Evolutionary conservation across 2,113 vertebrate species (phyloP), one percentile per base, ranked within the genome.

Genomic region (Aldabrachelys gigantea): DNA sequence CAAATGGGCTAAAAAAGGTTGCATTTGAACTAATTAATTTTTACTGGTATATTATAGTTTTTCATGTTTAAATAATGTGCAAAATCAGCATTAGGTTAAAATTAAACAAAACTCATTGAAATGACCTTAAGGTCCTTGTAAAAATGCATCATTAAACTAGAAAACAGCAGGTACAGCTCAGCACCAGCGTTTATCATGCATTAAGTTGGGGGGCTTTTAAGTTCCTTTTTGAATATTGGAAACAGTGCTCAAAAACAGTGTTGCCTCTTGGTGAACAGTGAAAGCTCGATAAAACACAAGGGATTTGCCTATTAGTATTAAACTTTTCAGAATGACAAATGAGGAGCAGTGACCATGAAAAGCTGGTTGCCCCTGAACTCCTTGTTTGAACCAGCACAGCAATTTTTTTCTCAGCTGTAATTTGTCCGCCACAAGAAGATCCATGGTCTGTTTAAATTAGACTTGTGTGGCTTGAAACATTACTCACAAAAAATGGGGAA

Each of bases 321-420:
- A 98, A 98, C 94, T 91, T 95, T 88, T 96, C 97, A 96, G 92
- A 96, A 97, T 98, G 98, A 98, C 98, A 98, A 98, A 98, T 97
- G 97, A 98, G 97, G 95, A 96, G 92, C 98, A 95, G 94, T 89
- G 93, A 98, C 96, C 97, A 87, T 98, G 98, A 98, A 96, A 95
- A 95, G 85, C 80, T 92, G 56, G 91, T 91, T 98, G 97, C 94
- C 97, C 97, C 97, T 56, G 62, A 97, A 94, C 86, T 95, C 72
- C 84, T 62, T 85, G 47, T 91, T 49, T 83, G 93, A 95, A 92
- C 78, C 57, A 92, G 84, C 56, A 88, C 14, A 80, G 96, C 90
- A 81, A 4, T 75, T 87, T 94, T 57, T 94, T 95, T 97, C 82
- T 90, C 52, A 93, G 79, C 82, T 94, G 53, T 72, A 59, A 54